These are phyloP conservation scores for Drosophila pandora DNA, from an alignment of 1,140 invertebrate species.

Conservation along the genomic window DNA sequence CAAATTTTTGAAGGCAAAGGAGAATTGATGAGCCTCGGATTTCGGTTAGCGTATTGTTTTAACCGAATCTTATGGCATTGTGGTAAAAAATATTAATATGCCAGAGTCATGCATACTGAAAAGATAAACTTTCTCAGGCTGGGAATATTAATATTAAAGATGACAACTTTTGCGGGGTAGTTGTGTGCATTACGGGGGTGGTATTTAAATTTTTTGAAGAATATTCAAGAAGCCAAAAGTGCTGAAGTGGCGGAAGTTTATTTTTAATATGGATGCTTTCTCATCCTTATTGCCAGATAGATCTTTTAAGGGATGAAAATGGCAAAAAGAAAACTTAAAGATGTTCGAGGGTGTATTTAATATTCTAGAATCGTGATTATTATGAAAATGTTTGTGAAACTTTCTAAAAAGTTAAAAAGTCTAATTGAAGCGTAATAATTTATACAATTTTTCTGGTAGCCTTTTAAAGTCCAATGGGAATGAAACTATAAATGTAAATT, in stretches of 20 bases:
- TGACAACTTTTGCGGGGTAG: constrained; percentile 7
- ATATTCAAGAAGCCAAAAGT: constrained; percentile 13
- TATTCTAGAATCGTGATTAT: neutral
- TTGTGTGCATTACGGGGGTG: constrained; percentile 21
- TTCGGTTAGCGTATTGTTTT: constrained; percentile 24
- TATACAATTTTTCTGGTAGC: too few relatives aligned
- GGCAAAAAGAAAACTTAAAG: neutral
- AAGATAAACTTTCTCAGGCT: constrained; percentile 6
- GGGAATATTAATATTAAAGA: constrained; percentile 35
- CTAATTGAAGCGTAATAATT: neutral
- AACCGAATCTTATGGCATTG: constrained; percentile 5
- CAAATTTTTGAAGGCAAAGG: constrained; percentile 16
- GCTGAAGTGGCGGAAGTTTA: constrained; percentile 20
- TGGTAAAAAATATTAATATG: constrained; percentile 1
- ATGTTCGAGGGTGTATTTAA: neutral
- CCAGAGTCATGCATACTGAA: neutral
- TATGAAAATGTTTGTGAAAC: neutral
- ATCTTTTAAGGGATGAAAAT: constrained; percentile 26
- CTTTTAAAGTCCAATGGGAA: too few relatives aligned
- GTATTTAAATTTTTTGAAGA: constrained; percentile 24
- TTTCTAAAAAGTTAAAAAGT: neutral
- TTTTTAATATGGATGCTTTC: constrained; percentile 19
- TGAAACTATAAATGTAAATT: neutral
- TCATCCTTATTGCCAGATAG: constrained; percentile 7
- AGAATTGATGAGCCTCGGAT: constrained; percentile 45